Evolutionary conservation across 2,888 invertebrate genomes (phyloP), one percentile per base, ranked within the genome.

Genomic region (Limnephilus marmoratus): DNA sequence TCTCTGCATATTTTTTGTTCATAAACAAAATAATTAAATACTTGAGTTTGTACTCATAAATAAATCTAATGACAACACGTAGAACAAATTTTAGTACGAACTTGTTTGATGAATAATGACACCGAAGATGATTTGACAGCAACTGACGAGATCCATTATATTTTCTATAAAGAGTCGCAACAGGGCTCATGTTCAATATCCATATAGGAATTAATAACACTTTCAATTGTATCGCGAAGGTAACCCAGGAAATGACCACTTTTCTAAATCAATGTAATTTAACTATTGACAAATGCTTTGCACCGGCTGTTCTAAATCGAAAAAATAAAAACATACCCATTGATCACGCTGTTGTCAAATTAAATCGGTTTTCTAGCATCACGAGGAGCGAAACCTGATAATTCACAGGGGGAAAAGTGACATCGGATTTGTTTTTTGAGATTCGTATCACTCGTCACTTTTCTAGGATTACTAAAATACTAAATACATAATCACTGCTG

Each of bases 201-300:
- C 68, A 9, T 68, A 68, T 68, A 68, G n/a, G n/a, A 68, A 68
- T 68, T 68, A 68, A n/a, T 68, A 68, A 24, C 68, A 68, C 68
- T n/a, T 68, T 3, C 68, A 68, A 68, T 68, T 68, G 68, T 68
- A 24, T 24, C 41, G 31, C 45, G 81, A 90, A 88, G 31, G 83
- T 80, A 90, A 15, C 53, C 85, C 92, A 92, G 92, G 92, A 92
- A 92, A 85, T 92, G 92, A 86, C 90, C 92, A 92, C 92, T 92
- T 92, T 92, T 90, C 49, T 92, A 90, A 87, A 82, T 90, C 85
- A 81, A 81, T 90, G 53, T 37, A 90, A 92, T 92, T 90, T 34
- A 90, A 92, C 90, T n/a, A 53, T 45, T 15, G 37, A 31, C 85
- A 68, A 86, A 49, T 11, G 82, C 37, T 37, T 80, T 45, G 7